Base-by-base conservation (phyloP, 2,888 invertebrate genomes). In the Saturnia pavonia region DNA sequence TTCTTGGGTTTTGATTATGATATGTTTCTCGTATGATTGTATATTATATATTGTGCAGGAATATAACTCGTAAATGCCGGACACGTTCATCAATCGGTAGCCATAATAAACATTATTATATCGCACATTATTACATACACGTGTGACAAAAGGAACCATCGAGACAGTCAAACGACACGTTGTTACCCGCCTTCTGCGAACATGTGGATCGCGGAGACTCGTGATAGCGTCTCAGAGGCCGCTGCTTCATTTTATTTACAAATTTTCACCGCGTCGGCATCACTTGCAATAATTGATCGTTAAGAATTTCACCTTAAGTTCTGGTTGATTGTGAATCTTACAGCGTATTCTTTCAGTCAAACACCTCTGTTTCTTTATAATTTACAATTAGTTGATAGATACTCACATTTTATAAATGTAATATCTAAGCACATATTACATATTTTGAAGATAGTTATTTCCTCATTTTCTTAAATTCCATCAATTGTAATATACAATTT, bases 91-190 rank as follows among this genome's bases (percentile, higher is more conserved):
- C 40, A 65, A 19, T 40, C 63, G 63, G 4, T 63, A 27, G 63
- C 19, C 63, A 63, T 63, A 63, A 63, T 63, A 63, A 34, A 27
- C 63, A 40, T 63, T 34, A 63, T 63, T 27, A 63, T 63, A 27
- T 34, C 65, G 65, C 25, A 45, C 43, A 60, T 48, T 34, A 65
- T 69, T 40, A 51, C 51, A 67, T 65, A 69, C 75, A 74, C 74
- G 73, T 71, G 74, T 69, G 40, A 71, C 40, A 60, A 63, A 70
- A 69, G 76, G 73, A 75, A 72, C 75, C 73, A 73, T 74, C 73
- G 77, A 81, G 81, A 81, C 84, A 75, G 78, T 73, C 80, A 80
- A 80, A 77, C 79, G 84, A 85, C 78, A 81, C 84, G 83, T 84
- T 85, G 75, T 74, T 80, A 77, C 75, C 78, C 75, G 72, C 73